Evolutionary conservation across 64 coral and sea anemone species (phyloP).

Genomic region (Acropora tenuis): DNA sequence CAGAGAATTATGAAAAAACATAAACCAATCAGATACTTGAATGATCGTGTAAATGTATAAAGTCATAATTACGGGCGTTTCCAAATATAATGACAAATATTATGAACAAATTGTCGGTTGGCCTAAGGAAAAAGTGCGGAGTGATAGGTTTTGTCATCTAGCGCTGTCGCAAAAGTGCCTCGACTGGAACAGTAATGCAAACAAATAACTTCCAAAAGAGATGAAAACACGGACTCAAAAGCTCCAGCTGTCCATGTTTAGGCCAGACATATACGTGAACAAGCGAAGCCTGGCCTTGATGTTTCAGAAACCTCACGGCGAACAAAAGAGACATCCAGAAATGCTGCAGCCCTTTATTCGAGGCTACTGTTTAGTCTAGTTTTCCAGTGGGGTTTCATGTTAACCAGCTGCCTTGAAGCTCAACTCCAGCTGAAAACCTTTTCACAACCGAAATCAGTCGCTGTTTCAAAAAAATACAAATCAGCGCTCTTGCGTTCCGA

Average conservation of each 20-base stretch:
- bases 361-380: slow-evolving; percentile 23
- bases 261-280: neutral
- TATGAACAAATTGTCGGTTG: too few relatives aligned
- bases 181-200: neutral
- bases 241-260: neutral
- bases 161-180: neutral
- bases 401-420: neutral
- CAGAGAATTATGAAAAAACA: neutral
- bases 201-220: neutral
- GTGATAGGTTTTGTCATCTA: too few relatives aligned
- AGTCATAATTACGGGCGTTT: too few relatives aligned
- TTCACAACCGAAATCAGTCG: neutral
- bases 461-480: too few relatives aligned
- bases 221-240: slow-evolving; percentile 1
- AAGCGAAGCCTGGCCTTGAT: neutral
- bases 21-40: neutral
- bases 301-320: neutral
- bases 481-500: too few relatives aligned
- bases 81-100: too few relatives aligned
- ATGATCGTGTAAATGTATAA: neutral
- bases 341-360: slow-evolving; percentile 6
- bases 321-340: slow-evolving; percentile 36
- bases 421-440: too few relatives aligned
- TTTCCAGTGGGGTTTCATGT: neutral
- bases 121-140: too few relatives aligned